Base-by-base conservation (phyloP, 2,113 vertebrate species). In the Nycticorax nycticorax region DNA sequence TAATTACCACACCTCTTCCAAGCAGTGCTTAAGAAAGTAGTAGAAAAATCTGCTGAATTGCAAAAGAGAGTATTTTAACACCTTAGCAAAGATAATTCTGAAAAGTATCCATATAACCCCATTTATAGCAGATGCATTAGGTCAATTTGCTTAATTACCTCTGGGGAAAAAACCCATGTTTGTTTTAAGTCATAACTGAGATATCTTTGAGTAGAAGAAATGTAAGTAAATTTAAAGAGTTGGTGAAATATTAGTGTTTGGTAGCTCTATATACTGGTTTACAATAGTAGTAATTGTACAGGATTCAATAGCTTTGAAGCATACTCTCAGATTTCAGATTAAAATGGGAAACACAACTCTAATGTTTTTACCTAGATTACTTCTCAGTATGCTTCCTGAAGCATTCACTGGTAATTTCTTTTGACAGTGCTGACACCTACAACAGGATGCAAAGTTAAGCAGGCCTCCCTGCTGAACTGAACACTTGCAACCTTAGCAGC, bases 391-490 rank as follows among this genome's bases (percentile, higher is more conserved):
- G 63, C 28, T 94, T 89, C 81, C 83, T 85, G 89, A 96, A 97
- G 68, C 67, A 66, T 80, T 94, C 59, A 21, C 68, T 95, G 53
- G 53, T 94, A 86, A 88, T 95, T 64, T 80, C 77, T 83, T 93
- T 88, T 95, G 96, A 90, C 95, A 93, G 69, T 47, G 57, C 84
- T 93, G 94, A 93, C 91, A 91, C 86, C 81, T 89, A 89, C 92
- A 92, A 85, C 32, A 79, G 84, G 47, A 75, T 84, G 67, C 62
- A 60, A 59, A 79, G 90, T 89, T 92, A 92, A 80, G 77, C 85
- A 90, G 76, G 94, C 94, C 84, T 97, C 92, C 92, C 80, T 94
- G 92, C 94, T 96, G 93, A 91, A 96, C 77, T 47, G 80, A 96
- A 93, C 88, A 91, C 80, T 95, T 95, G 82, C 86, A 84, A 59